A percentile compares a stretch with the other conserved stretches of the same genome.
phyloP scores from a whole-genome alignment of 2,888 invertebrate species.

The Stramonita haemastoma region DNA sequence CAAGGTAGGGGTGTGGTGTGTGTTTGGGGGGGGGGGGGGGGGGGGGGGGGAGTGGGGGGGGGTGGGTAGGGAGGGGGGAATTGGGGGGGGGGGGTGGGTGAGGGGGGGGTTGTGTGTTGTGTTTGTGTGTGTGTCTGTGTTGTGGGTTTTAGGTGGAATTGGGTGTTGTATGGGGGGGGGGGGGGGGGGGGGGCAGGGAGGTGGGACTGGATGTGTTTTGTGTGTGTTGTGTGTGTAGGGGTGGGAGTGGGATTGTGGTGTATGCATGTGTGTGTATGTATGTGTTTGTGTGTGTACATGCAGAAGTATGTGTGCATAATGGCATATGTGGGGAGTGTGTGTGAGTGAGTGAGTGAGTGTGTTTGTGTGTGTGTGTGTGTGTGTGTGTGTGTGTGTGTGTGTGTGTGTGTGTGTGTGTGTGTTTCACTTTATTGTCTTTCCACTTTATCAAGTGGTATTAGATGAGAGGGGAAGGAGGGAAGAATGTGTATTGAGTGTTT shows the following conservation, averaged over 20 bases:
- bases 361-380: background rate
- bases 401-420: no score
- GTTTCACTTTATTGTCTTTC: no score
- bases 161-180: background rate
- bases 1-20: constrained; percentile 51
- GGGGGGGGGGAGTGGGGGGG: no score
- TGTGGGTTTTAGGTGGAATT: background rate
- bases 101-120: background rate
- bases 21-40: no score
- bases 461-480: no score
- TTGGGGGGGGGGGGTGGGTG: background rate
- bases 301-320: background rate
- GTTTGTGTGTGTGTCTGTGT: background rate
- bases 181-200: background rate
- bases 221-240: background rate
- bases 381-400: background rate
- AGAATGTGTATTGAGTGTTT: no score
- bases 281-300: background rate
- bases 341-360: background rate
- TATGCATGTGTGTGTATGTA: background rate
- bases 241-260: background rate
- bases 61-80: background rate
- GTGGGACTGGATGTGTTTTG: background rate
- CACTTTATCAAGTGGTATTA: no score
- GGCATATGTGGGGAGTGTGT: background rate